Conservation (phyloP, 2,113 vertebrate genomes). For the Phoenicopterus ruber region DNA sequence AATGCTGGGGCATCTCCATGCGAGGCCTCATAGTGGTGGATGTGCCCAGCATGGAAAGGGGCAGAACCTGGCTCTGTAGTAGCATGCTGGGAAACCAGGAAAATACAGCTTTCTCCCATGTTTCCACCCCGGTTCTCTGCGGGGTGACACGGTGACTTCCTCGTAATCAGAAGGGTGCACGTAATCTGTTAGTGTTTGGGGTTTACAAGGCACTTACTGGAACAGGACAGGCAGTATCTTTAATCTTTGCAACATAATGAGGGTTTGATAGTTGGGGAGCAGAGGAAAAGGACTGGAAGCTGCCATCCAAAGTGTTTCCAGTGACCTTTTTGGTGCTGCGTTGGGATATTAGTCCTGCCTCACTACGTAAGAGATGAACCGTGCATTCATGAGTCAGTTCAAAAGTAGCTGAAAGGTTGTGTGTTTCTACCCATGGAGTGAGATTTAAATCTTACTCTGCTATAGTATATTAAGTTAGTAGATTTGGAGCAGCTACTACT, state of each 20-base stretch:
- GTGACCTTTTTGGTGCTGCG: background rate
- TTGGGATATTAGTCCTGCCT: background rate
- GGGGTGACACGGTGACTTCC: background rate
- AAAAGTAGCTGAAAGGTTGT: background rate
- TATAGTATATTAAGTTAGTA: background rate
- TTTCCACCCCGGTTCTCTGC: fast-evolving
- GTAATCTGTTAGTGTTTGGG: background rate
- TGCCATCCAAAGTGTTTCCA: background rate
- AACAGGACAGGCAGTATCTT: background rate
- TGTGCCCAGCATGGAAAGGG: background rate
- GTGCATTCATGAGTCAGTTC: background rate
- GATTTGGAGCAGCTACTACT: background rate
- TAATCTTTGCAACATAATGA: background rate
- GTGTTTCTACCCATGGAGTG: background rate
- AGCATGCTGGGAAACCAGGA: background rate
- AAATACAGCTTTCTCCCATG: background rate
- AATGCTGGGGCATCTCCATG: background rate
- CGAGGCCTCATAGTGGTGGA: background rate
- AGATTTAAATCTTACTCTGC: background rate
- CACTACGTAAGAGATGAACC: background rate
- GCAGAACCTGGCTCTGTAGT: background rate
- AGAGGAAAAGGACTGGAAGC: background rate
- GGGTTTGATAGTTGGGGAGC: background rate
- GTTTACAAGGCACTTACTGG: background rate
- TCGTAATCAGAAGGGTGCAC: fast-evolving